A percentile compares a stretch with the other conserved stretches of the same genome.
Conservation (phyloP, 2,797 vertebrate species). For the Nannoperca australis region DNA sequence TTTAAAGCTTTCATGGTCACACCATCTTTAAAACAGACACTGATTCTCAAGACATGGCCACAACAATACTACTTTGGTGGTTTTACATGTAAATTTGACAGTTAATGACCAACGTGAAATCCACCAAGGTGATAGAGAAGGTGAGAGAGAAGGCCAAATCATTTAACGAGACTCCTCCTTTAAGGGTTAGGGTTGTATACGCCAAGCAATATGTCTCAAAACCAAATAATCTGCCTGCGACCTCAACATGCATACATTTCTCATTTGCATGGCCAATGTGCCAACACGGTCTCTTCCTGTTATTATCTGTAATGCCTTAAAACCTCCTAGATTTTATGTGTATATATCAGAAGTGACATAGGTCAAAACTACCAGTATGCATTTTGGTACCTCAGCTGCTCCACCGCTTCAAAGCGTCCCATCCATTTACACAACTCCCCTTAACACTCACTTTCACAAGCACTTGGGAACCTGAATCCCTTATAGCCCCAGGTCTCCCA, state of each 20-base stretch:
- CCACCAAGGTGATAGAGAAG: background rate
- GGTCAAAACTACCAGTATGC: conserved; percentile 10
- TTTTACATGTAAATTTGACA: conserved; percentile 11
- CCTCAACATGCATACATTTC: background rate
- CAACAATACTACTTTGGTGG: background rate
- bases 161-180: background rate
- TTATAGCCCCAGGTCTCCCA: conserved; percentile 12
- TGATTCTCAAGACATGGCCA: background rate
- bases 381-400: conserved; percentile 30
- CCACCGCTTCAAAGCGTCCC: conserved; percentile 28
- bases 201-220: background rate
- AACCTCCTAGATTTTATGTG: background rate
- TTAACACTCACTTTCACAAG: conserved; percentile 33
- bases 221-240: background rate
- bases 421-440: conserved; percentile 26
- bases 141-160: conserved; percentile 7
- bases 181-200: background rate
- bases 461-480: conserved; percentile 45
- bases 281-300: background rate
- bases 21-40: background rate
- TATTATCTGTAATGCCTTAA: background rate
- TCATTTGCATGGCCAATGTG: background rate
- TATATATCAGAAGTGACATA: background rate
- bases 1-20: too few species aligned
- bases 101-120: background rate